Evolutionary conservation across 2,113 vertebrate genomes (phyloP).

Genomic region (Willisornis vidua): DNA sequence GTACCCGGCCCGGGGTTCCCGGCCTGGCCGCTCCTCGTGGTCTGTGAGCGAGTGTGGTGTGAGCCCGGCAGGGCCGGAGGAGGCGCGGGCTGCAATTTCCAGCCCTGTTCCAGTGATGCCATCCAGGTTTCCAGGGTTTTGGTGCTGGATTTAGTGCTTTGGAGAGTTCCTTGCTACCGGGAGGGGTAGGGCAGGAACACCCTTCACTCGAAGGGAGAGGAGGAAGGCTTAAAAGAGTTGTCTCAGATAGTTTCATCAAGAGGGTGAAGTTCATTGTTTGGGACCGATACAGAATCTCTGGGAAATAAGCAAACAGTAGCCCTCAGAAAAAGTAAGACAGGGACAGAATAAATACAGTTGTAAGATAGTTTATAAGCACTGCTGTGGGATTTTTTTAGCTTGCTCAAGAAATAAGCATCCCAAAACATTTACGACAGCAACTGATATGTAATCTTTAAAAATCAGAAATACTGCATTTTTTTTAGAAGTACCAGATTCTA

Average conservation of each 20-base stretch:
- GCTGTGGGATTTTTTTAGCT: neutral
- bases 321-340: neutral
- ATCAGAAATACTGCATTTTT: neutral
- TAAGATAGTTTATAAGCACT: neutral
- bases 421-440: accelerated
- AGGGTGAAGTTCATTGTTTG: accelerated
- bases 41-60: accelerated
- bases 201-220: neutral
- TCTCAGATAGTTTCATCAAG: neutral
- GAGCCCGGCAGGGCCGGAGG: accelerated
- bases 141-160: accelerated
- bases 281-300: accelerated
- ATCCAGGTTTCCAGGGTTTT: accelerated
- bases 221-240: accelerated
- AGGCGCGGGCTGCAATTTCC: accelerated
- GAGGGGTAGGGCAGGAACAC: accelerated
- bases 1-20: no score
- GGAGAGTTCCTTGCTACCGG: neutral
- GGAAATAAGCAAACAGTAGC: neutral
- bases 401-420: neutral
- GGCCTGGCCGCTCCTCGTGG: neutral
- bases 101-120: accelerated
- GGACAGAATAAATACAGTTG: neutral
- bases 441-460: neutral
- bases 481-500: neutral